A percentile compares a stretch with the other conserved stretches of the same genome.
phyloP scores from a whole-genome alignment of 2,888 invertebrate species.

The Pammene aurita region DNA sequence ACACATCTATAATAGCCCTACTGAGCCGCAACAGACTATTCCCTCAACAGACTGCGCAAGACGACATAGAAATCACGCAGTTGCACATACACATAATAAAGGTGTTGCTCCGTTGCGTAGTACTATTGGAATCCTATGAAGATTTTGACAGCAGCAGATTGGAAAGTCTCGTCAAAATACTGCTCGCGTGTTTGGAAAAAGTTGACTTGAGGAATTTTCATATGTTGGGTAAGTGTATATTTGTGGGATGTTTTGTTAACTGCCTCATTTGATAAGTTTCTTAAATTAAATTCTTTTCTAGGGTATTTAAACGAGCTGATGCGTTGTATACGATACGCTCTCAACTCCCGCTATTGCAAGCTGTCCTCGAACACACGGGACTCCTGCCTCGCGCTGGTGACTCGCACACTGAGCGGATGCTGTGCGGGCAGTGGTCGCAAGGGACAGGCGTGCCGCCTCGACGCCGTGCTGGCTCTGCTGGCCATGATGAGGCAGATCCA shows the following conservation, averaged over 20 bases:
- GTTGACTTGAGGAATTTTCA: conserved; percentile 77
- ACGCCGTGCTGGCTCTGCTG: conserved; percentile 63
- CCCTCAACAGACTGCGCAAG: conserved; percentile 68
- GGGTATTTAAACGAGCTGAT: conserved; percentile 75
- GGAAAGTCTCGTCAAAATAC: conserved; percentile 72
- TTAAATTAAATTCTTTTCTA: conserved; percentile 41
- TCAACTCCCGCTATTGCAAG: conserved; percentile 64
- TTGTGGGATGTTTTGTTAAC: no score
- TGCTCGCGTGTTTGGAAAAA: conserved; percentile 69
- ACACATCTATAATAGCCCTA: conserved; percentile 64
- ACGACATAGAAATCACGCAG: conserved; percentile 69
- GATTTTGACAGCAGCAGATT: conserved; percentile 60
- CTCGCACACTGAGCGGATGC: conserved; percentile 59
- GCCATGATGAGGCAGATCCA: conserved; percentile 62
- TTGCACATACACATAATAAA: conserved; percentile 72
- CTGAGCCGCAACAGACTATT: conserved; percentile 66
- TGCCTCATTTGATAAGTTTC: not conserved
- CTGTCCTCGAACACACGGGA: conserved; percentile 67
- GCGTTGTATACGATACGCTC: conserved; percentile 67
- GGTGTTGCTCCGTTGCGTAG: conserved; percentile 64
- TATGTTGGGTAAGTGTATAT: conserved; percentile 69
- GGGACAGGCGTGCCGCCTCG: conserved; percentile 69
- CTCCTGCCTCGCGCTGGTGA: conserved; percentile 55
- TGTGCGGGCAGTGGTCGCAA: conserved; percentile 68
- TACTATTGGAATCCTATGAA: conserved; percentile 55